Evolutionary conservation across 2,797 vertebrate genomes (phyloP), one percentile per base, ranked within the genome.

Genomic region (Thalassophryne amazonica): DNA sequence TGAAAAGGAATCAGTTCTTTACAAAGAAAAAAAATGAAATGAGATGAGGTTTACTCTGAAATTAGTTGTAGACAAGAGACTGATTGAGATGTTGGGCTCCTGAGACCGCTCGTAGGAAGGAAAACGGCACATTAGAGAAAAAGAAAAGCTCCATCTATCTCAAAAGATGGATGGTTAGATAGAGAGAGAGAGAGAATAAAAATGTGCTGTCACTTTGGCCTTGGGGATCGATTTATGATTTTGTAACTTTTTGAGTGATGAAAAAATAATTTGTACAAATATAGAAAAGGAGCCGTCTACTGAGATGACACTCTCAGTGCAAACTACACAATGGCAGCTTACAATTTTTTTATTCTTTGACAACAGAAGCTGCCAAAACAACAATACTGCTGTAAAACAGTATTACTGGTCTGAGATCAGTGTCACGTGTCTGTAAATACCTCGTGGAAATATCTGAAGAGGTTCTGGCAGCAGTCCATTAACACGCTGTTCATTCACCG

Each of bases 391-490:
- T n/a, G n/a, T n/a, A n/a, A n/a, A n/a, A 40, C 4, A 55, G 49
- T 39, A 14, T 47, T 18, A 10, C 7, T 22, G 30, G 14, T 23
- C n/a, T 3, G 6, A 33, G 28, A 52, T 42, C 34, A 72, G 13
- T 19, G 17, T 17, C 37, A 55, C 15, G 16, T 22, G 40, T 47
- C 35, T 64, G 21, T 29, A 8, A 6, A 80, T 94, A 98, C 97
- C 97, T 96, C 96, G 91, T 78, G 97, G 96, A 91, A 96, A 98
- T 83, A 99, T 98, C 88, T 98, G 96, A 1, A 99, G 91, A 48
- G 97, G 95, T 69, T 98, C 96, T 40, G 93, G 94, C 83, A 96
- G 71, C 49, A 94, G 91, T 76, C 95, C 95, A 75, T 95, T 97
- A 81, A 95, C 93, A 59, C 95, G 93, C 78, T 98, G 95, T 65